Conservation (phyloP, 2,888 invertebrate species). For the Thera britannica region DNA sequence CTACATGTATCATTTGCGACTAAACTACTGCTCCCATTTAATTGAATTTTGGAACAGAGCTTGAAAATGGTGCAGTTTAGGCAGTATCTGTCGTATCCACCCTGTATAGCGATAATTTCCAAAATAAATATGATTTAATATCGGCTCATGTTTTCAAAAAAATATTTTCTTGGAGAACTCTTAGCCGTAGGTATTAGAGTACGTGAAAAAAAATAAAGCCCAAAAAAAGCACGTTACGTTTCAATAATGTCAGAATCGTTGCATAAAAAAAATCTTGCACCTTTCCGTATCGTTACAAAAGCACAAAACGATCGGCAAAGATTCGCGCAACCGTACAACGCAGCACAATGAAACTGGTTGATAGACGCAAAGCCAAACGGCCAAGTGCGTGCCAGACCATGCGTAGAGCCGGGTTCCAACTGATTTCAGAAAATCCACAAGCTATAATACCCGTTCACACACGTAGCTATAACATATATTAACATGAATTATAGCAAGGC, state of each 20-base stretch:
- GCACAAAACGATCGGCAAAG: constrained; percentile 31
- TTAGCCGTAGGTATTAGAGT: too few species aligned
- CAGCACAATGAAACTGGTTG: constrained; percentile 64
- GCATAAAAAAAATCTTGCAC: constrained; percentile 16
- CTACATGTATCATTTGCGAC: too few species aligned
- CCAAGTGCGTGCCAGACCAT: constrained; percentile 2
- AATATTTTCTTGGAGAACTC: too few species aligned
- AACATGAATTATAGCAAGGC: too few species aligned
- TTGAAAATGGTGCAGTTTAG: too few species aligned
- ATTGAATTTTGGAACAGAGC: too few species aligned
- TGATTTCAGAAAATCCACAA: neutral
- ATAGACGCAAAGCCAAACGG: constrained; percentile 28
- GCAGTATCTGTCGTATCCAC: too few species aligned
- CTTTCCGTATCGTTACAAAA: constrained; percentile 27
- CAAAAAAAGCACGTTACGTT: too few species aligned
- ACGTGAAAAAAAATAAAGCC: too few species aligned
- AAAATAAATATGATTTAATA: constrained; percentile 40
- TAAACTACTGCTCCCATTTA: too few species aligned
- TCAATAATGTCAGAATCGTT: neutral
- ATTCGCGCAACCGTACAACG: constrained; percentile 28
- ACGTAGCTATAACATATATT: too few species aligned
- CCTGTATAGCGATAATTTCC: constrained; percentile 39
- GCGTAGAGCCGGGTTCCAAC: neutral
- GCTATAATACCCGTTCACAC: too few species aligned
- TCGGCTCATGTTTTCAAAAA: constrained; percentile 26